Conservation (phyloP, 1,140 invertebrate species). For the Anastatus disparis region DNA sequence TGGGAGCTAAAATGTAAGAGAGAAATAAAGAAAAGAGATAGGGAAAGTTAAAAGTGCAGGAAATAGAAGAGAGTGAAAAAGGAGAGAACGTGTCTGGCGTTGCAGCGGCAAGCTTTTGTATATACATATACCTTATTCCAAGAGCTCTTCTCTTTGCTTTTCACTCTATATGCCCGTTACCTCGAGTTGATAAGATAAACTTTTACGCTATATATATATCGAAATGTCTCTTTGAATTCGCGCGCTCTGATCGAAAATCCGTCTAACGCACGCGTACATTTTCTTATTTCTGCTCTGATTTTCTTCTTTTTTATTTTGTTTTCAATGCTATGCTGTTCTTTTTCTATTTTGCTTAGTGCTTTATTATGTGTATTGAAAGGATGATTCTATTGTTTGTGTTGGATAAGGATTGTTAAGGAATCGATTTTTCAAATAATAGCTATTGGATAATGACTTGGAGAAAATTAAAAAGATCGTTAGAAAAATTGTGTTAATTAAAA, state of each 20-base stretch:
- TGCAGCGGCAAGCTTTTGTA: background rate
- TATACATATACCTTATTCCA: too few species aligned
- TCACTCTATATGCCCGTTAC: background rate
- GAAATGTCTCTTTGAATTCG: background rate
- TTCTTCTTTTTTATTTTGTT: background rate
- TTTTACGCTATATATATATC: background rate
- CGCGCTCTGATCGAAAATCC: background rate
- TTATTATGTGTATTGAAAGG: too few species aligned
- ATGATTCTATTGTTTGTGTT: too few species aligned
- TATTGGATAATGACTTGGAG: too few species aligned
- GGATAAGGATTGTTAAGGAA: too few species aligned
- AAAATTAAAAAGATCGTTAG: too few species aligned
- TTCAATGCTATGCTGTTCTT: too few species aligned
- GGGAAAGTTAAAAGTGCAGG: background rate
- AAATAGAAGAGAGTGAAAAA: background rate
- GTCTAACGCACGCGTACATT: background rate
- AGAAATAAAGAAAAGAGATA: background rate
- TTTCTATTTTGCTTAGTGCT: too few species aligned
- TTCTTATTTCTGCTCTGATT: slow-evolving; percentile 4
- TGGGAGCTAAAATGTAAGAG: slow-evolving; percentile 4
- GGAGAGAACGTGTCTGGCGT: background rate
- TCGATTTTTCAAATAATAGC: too few species aligned
- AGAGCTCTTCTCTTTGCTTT: background rate
- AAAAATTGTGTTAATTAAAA: too few species aligned
- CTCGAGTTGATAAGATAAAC: slow-evolving; percentile 28